phyloP scores from a whole-genome alignment of 2,113 vertebrate genomes.

The Saguinus midas region DNA sequence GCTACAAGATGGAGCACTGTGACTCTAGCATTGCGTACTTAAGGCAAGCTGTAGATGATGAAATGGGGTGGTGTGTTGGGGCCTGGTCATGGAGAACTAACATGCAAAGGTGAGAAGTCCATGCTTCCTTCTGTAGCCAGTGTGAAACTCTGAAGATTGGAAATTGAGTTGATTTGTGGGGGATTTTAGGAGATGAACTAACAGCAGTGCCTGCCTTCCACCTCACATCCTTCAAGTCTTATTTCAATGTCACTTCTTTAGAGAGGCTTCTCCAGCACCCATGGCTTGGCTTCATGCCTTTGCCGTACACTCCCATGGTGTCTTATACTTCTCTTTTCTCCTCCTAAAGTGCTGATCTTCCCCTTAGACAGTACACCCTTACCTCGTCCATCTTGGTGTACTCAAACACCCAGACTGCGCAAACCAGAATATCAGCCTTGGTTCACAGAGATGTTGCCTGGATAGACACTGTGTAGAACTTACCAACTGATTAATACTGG shows the following conservation, averaged over 20 bases:
- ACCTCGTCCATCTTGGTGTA: neutral
- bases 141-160: neutral
- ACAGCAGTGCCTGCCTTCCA: neutral
- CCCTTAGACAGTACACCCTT: neutral
- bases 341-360: neutral
- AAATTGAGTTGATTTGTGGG: neutral
- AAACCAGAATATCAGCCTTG: neutral
- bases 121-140: neutral
- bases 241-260: neutral
- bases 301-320: neutral
- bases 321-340: neutral
- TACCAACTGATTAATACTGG: neutral
- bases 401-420: neutral
- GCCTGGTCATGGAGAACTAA: neutral
- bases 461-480: neutral
- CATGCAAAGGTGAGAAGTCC: neutral
- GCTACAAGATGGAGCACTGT: neutral
- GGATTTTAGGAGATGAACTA: neutral
- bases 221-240: neutral
- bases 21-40: neutral
- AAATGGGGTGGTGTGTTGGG: neutral
- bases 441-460: neutral
- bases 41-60: neutral
- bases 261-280: neutral
- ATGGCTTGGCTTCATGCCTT: neutral